phyloP scores from a whole-genome alignment of 2,797 vertebrate genomes.

The Hozukius guyotensis region DNA sequence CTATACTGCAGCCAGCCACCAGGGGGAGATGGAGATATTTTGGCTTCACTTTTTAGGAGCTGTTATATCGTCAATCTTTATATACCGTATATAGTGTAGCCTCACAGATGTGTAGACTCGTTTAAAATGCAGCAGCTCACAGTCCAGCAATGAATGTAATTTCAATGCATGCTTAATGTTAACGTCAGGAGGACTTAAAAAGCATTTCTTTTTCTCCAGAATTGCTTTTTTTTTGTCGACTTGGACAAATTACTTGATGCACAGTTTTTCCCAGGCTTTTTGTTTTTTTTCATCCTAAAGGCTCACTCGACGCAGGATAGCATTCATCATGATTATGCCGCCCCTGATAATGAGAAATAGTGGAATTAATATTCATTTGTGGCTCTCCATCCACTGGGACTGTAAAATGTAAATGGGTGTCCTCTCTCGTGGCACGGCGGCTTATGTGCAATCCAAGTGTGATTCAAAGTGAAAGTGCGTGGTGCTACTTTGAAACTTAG shows the following conservation, averaged over 20 bases:
- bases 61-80: no score
- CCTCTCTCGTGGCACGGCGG: constrained; percentile 32
- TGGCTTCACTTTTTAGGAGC: no score
- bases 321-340: constrained; percentile 73
- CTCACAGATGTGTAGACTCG: neutral
- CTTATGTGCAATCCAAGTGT: constrained; percentile 41
- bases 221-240: neutral
- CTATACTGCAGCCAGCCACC: no score
- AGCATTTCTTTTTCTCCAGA: neutral
- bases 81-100: neutral
- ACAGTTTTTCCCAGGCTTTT: constrained; percentile 15
- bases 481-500: constrained; percentile 13
- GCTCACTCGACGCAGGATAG: constrained; percentile 45
- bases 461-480: constrained; percentile 38
- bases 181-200: constrained; percentile 7
- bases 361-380: constrained; percentile 78
- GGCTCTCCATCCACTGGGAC: constrained; percentile 45
- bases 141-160: neutral
- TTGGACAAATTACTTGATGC: constrained; percentile 9
- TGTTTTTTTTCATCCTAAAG: constrained; percentile 46
- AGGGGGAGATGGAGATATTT: no score
- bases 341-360: constrained; percentile 66
- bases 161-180: neutral
- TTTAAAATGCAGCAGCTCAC: constrained; percentile 1
- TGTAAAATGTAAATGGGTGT: constrained; percentile 61